Percentiles rank a stretch among this genome's conserved stretches.
Evolutionary conservation across 2,113 vertebrate species (phyloP).

Genomic region (Aspiorhynchus laticeps): DNA sequence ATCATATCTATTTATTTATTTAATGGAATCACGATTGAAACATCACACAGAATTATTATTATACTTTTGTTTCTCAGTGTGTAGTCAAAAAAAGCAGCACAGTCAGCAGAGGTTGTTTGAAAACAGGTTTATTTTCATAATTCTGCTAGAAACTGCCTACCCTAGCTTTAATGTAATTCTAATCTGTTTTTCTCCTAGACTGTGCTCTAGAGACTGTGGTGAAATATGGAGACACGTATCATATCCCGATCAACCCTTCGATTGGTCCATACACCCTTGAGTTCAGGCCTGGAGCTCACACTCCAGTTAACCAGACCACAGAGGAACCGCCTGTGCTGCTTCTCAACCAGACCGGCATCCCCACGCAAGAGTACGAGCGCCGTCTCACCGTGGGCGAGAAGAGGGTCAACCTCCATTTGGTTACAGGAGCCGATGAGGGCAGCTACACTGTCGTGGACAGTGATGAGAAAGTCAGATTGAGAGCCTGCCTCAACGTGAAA

Average conservation of each 20-base stretch:
- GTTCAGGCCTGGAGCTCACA: slow-evolving; percentile 75
- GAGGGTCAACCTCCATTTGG: slow-evolving; percentile 65
- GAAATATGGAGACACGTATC: slow-evolving; percentile 72
- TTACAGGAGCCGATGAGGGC: slow-evolving; percentile 72
- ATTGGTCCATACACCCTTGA: slow-evolving; percentile 71
- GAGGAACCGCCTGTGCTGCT: slow-evolving; percentile 63
- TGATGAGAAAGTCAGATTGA: slow-evolving; percentile 64
- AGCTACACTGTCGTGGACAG: slow-evolving; percentile 73
- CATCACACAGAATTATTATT: not conserved
- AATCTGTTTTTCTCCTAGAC: slow-evolving; percentile 54
- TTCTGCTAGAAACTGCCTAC: not conserved
- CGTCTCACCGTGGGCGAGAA: slow-evolving; percentile 67
- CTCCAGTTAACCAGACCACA: slow-evolving; percentile 38
- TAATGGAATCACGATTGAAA: not conserved
- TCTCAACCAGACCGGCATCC: slow-evolving; percentile 61
- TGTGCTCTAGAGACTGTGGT: slow-evolving; percentile 72
- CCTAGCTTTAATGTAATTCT: not conserved
- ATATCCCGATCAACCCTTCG: slow-evolving; percentile 64
- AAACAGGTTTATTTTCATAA: not conserved
- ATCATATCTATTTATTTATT: not conserved
- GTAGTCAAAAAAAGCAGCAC: not conserved
- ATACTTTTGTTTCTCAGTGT: not conserved
- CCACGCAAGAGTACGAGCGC: slow-evolving; percentile 61
- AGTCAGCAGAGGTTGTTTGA: not conserved
- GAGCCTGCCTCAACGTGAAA: slow-evolving; percentile 75